These are phyloP conservation scores for Drosophila kuntzei DNA, from an alignment of 2,888 invertebrate species.

Conservation along the genomic window DNA sequence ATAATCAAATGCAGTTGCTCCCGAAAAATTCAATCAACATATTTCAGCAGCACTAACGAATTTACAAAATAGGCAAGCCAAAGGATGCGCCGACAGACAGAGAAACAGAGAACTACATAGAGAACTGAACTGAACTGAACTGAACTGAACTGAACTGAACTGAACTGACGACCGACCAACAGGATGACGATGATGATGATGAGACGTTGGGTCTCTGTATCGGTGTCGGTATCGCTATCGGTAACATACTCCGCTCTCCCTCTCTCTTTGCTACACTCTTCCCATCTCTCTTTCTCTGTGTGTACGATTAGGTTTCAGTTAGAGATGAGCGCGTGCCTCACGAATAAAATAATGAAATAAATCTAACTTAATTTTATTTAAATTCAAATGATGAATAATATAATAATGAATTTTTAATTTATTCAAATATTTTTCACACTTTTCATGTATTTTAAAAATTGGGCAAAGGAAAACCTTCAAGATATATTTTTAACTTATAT, in stretches of 20 bases:
- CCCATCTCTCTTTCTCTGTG: not conserved
- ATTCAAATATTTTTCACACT: not conserved
- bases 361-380: not conserved
- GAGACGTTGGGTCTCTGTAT: conserved; percentile 47
- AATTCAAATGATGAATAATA: not conserved
- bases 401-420: not conserved
- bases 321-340: conserved; percentile 15
- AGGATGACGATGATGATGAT: conserved; percentile 42
- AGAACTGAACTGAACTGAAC: not conserved
- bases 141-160: not conserved
- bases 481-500: too few species aligned
- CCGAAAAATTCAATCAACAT: conserved; percentile 83
- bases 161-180: conserved; percentile 4
- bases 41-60: conserved; percentile 83
- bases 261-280: not conserved
- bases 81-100: conserved; percentile 72
- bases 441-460: not conserved
- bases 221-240: conserved; percentile 49
- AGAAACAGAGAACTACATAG: not conserved
- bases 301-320: not conserved
- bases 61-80: conserved; percentile 82
- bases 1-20: conserved; percentile 82
- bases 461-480: too few species aligned
- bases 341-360: not conserved
- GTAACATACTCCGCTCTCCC: conserved; percentile 10